Evolutionary conservation across 2,113 vertebrate genomes (phyloP).

Genomic region (Hymenochirus boettgeri): DNA sequence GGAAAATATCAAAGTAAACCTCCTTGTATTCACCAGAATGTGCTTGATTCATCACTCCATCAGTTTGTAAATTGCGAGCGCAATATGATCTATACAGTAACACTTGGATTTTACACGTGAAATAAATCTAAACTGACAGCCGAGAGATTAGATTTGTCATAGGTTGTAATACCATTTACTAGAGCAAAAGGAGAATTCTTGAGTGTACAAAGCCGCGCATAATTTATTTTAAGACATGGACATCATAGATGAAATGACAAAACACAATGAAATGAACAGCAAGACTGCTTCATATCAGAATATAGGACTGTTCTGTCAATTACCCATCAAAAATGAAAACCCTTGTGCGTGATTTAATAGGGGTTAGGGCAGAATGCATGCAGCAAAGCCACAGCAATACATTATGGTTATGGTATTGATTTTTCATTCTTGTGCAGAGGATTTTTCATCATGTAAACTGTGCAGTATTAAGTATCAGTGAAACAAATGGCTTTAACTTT

Average conservation of each 20-base stretch:
- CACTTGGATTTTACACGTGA: constrained; percentile 35
- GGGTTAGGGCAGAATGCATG: no score
- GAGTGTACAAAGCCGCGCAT: constrained; percentile 29
- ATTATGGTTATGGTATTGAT: no score
- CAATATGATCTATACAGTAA: constrained; percentile 32
- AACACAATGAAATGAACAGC: constrained; percentile 6
- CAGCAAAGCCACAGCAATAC: no score
- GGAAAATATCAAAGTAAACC: constrained; percentile 24
- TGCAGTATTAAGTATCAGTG: no score
- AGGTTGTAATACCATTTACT: constrained; percentile 41
- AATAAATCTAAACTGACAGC: constrained; percentile 39
- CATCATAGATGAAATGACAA: constrained; percentile 7
- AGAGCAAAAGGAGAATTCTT: constrained; percentile 26
- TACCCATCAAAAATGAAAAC: not conserved
- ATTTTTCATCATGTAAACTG: no score
- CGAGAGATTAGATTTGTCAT: constrained; percentile 40
- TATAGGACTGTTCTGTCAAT: not conserved
- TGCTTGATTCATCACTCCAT: constrained; percentile 14
- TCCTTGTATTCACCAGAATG: not conserved
- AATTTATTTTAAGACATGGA: constrained; percentile 29
- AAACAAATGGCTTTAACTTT: no score
- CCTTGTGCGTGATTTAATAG: no score
- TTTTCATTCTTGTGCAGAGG: no score
- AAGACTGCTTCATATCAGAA: not conserved
- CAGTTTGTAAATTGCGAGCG: constrained; percentile 24